Percentiles rank a stretch among this genome's conserved stretches.
phyloP scores from a whole-genome alignment of 2,797 vertebrate species.

The Loriculus beryllinus region DNA sequence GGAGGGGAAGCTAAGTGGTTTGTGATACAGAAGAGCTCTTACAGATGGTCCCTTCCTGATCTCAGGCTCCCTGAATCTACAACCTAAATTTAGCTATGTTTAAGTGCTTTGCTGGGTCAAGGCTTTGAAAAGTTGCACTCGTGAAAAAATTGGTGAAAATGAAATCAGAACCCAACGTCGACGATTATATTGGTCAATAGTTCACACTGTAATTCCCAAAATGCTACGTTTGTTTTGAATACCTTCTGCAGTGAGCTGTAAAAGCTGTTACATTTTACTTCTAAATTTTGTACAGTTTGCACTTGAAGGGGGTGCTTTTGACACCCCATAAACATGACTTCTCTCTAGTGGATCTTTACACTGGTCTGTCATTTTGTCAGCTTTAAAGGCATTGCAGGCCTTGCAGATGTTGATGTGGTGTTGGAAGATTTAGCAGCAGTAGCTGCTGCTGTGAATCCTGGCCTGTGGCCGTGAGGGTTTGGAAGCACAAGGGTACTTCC shows the following conservation, averaged over 20 bases:
- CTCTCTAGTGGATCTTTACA: background rate
- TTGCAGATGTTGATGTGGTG: background rate
- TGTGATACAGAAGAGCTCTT: slow-evolving; percentile 48
- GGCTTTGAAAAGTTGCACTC: slow-evolving; percentile 44
- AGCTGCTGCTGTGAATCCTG: background rate
- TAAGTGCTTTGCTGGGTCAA: slow-evolving; percentile 50
- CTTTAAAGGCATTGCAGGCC: background rate
- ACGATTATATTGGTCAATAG: slow-evolving; percentile 43
- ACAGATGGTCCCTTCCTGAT: slow-evolving; percentile 55
- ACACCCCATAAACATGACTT: slow-evolving; percentile 40
- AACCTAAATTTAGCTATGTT: slow-evolving; percentile 48
- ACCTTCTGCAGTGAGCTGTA: slow-evolving; percentile 29
- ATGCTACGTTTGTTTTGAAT: background rate
- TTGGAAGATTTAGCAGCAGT: background rate
- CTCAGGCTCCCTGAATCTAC: slow-evolving; percentile 45
- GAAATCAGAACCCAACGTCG: background rate
- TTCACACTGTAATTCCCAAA: slow-evolving; percentile 32
- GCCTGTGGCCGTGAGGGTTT: background rate
- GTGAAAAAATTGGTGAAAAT: slow-evolving; percentile 41
- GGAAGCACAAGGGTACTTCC: background rate
- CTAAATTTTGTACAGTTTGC: slow-evolving; percentile 21
- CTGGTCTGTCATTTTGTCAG: background rate
- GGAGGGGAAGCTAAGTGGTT: slow-evolving; percentile 42
- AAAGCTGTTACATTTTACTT: slow-evolving; percentile 21
- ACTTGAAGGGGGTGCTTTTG: slow-evolving; percentile 29